Evolutionary conservation across 2,113 vertebrate species (phyloP).

Genomic region (Suncus etruscus): DNA sequence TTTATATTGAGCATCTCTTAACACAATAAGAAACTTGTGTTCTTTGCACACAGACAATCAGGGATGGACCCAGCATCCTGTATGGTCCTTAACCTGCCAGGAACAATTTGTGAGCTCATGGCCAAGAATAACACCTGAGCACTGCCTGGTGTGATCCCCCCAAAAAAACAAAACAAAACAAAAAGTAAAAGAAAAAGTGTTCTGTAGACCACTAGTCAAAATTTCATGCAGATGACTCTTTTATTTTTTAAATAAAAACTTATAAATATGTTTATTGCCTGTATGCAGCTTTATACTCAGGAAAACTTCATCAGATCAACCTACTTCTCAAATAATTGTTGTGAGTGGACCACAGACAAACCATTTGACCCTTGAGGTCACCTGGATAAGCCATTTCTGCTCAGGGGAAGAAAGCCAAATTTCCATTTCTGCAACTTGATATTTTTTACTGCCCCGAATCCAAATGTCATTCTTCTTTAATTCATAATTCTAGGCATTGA

Average conservation of each 20-base stretch:
- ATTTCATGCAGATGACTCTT: neutral
- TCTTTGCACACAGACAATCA: neutral
- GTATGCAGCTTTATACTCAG: neutral
- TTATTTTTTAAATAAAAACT: neutral
- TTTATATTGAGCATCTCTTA: neutral
- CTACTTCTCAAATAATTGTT: neutral
- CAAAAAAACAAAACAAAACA: too few species aligned
- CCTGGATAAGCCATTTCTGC: neutral
- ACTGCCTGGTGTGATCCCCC: too few species aligned
- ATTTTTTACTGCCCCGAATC: neutral
- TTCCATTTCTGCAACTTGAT: neutral
- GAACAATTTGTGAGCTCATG: too few species aligned
- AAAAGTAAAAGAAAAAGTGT: too few species aligned
- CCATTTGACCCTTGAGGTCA: neutral
- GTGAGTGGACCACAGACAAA: neutral
- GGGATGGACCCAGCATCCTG: too few species aligned
- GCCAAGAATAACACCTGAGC: too few species aligned
- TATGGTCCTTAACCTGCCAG: too few species aligned
- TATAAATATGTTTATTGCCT: neutral
- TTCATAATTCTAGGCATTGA: neutral
- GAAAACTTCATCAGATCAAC: neutral
- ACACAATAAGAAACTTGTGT: neutral
- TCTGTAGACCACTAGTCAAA: neutral
- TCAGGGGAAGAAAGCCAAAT: neutral
- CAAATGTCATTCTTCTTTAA: slow-evolving; percentile 39